Base-by-base conservation (phyloP, 1,140 invertebrate species). In the Wiebesia pumilae region DNA sequence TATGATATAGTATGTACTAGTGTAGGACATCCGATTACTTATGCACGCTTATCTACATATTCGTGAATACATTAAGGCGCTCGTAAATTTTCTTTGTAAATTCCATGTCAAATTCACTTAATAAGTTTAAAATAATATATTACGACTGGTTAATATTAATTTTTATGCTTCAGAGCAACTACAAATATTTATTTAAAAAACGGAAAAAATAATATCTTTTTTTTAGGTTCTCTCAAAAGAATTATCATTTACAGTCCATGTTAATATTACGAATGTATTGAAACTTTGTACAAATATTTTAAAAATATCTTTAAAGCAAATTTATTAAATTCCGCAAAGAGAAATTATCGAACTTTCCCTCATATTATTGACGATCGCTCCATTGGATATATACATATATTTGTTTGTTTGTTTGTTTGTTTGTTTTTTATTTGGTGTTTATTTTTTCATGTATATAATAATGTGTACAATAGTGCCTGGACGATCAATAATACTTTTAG, bases 1-100 rank as follows among this genome's bases (percentile, higher is more conserved):
- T 79, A 10, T 80, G 77, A 83, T 35, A 62, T 21, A 35, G 30
- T 75, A 43, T 62, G 27, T 77, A 83, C n/a, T 75, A 83, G 35
- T 71, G 69, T 38, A 79, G 71, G 38, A 62, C 51, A 71, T 67
- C 58, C 54, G 78, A 78, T 21, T 79, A 43, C 51, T 77, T 21
- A 62, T 85, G 62, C 40, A 33, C 24, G 40, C 47, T n/a, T 80
- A 40, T 79, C 9, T 38, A 7, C 9, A 43, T 51, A 9, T 77
- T 38, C 27, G 9, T 77, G 40, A 38, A 12, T 71, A 30, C 40
- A 33, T 71, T 71, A 71, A 71, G 69, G 69, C 69, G 69, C 14
- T 16, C 35, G 24, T 71, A 38, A 71, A 71, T 27, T 62, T 62
- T 27, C 21, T 62, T 62, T 62, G 14, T 27, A 62, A 7, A 4